Evolutionary conservation across 2,888 invertebrate species (phyloP).

Genomic region (Philereme vetulata): DNA sequence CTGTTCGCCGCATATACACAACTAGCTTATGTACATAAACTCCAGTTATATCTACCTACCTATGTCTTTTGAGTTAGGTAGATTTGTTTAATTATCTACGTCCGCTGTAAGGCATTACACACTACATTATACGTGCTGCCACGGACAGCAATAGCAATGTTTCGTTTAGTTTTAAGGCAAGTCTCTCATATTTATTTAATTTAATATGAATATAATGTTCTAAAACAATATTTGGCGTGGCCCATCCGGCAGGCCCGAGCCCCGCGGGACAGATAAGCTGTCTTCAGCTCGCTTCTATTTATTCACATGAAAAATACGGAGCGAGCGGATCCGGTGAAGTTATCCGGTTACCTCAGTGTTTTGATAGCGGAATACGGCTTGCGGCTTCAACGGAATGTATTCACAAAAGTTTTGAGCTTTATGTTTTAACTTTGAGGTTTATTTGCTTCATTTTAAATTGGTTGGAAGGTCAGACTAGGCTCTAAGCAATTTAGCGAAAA

Average conservation of each 20-base stretch:
- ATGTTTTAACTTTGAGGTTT: conserved; percentile 6
- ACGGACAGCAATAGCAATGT: too few species aligned
- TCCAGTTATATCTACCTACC: too few species aligned
- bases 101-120: too few species aligned
- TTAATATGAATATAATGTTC: neutral
- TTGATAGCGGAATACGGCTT: neutral
- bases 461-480: conserved; percentile 4
- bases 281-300: conserved; percentile 17
- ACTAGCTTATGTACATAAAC: neutral
- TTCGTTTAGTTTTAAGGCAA: too few species aligned
- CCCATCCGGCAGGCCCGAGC: neutral
- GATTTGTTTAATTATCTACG: too few species aligned
- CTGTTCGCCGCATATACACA: conserved; percentile 18
- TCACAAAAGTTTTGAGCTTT: conserved; percentile 9
- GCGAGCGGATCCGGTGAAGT: conserved; percentile 9
- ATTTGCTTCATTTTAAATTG: conserved; percentile 10
- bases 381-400: conserved; percentile 5
- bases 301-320: conserved; percentile 19
- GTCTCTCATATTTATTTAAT: neutral
- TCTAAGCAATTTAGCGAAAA: conserved; percentile 14
- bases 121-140: too few species aligned
- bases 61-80: too few species aligned
- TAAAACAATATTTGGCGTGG: conserved; percentile 3
- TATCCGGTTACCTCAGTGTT: conserved; percentile 13
- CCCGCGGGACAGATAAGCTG: conserved; percentile 17